Base-by-base conservation (phyloP, 2,888 invertebrate species). In the Actias luna region DNA sequence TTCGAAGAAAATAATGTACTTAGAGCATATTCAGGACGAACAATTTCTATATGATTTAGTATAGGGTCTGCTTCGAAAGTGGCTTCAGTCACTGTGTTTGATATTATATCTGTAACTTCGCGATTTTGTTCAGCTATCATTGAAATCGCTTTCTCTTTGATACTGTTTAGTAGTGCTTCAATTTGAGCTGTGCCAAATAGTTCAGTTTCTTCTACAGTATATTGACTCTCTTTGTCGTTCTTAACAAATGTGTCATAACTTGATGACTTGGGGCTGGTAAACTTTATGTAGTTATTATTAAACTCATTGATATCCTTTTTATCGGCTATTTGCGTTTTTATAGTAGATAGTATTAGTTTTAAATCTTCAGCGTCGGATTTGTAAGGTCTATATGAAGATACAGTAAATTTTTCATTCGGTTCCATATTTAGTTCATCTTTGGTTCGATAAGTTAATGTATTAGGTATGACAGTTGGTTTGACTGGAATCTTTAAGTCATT, bases 151-250 rank as follows among this genome's bases (percentile, higher is more conserved):
- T 76, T 83, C 18, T 71, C 64, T 74, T 88, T 88, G 16, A 87
- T 81, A 64, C 80, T 74, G 63, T 83, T 78, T 0, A 89, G 73
- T 52, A 88, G 62, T 22, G 65, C 68, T 73, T 89, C 88, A 58
- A 89, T 77, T 64, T 82, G 75, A 2, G 77, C 80, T 10, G 84
- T 84, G 0, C 75, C 78, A 22, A 61, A n/a, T 12, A 63, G 68
- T 8, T 69, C 63, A 29, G 25, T 31, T 22, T 60, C 35, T 60
- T 55, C 55, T 60, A 36, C 16, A 50, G 57, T 52, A 42, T 36
- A 18, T 27, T 3, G 36, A 27, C 29, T 63, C 10, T 18, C 36
- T 33, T 55, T 57, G 35, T 39, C 31, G 1, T 22, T 31, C 10
- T 31, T 33, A 16, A 57, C 22, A 58, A 10, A 39, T n/a, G 18